phyloP scores from a whole-genome alignment of 2,888 invertebrate genomes.

The Acleris emargana region DNA sequence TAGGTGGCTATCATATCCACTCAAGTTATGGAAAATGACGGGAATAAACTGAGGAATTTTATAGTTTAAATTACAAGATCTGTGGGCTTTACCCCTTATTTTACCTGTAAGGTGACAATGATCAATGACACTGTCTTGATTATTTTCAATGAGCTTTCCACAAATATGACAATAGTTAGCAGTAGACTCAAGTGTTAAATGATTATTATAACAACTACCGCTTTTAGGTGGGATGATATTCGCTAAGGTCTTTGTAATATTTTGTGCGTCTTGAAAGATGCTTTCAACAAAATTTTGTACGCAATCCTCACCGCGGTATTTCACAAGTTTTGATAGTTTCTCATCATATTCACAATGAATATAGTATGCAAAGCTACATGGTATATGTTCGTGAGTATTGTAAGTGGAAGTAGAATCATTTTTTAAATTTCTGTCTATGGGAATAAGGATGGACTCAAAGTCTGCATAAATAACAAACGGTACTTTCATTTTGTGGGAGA shows the following conservation, averaged over 20 bases:
- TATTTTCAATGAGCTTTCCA: constrained; percentile 35
- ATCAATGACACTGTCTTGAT: constrained; percentile 35
- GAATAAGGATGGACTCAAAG: constrained; percentile 44
- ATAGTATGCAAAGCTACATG: constrained; percentile 48
- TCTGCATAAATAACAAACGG: constrained; percentile 44
- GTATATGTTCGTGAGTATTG: constrained; percentile 42
- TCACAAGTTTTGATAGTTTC: constrained; percentile 42
- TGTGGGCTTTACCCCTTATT: constrained; percentile 45
- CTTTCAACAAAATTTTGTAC: constrained; percentile 43
- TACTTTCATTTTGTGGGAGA: constrained; percentile 35
- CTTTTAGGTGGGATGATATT: constrained; percentile 4
- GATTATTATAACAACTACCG: neutral
- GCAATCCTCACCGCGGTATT: constrained; percentile 44
- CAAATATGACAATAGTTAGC: constrained; percentile 38
- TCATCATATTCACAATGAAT: constrained; percentile 47
- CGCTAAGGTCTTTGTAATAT: neutral
- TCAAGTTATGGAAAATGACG: constrained; percentile 42
- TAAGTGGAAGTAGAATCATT: constrained; percentile 41
- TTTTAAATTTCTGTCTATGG: constrained; percentile 37
- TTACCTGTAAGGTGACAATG: constrained; percentile 43
- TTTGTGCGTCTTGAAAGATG: no score
- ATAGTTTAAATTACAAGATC: constrained; percentile 43
- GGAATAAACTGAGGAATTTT: constrained; percentile 19
- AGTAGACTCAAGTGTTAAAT: neutral
- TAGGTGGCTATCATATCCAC: constrained; percentile 44